Conservation (phyloP, 1,140 invertebrate species). For the Pachypeltis micranthus region DNA sequence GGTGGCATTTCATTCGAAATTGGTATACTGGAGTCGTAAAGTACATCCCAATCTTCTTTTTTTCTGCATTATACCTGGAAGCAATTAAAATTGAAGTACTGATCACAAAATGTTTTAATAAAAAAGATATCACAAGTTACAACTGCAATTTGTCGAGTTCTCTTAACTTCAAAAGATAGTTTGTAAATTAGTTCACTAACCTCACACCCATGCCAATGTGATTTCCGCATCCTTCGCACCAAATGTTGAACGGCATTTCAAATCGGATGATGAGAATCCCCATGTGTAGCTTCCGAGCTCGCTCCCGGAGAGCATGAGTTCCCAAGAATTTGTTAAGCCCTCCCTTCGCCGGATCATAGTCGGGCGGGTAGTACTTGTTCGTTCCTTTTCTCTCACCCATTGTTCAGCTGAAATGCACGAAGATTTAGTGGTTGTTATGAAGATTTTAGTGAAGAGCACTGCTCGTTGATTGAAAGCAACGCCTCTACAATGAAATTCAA, state of each 20-base stretch:
- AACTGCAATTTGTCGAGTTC: no score
- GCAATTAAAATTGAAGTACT: background rate
- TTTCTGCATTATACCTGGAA: conserved; percentile 89
- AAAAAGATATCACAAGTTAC: no score
- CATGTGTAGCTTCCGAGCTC: conserved; percentile 84
- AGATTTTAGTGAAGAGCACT: no score
- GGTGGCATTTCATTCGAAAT: conserved; percentile 98
- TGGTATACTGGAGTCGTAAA: conserved; percentile 96
- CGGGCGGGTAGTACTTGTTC: conserved; percentile 97
- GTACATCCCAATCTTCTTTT: conserved; percentile 97
- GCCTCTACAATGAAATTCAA: no score
- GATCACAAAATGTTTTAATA: no score
- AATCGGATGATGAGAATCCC: conserved; percentile 97
- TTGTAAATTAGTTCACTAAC: conserved; percentile 27
- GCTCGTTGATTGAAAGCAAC: no score
- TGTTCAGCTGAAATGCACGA: background rate
- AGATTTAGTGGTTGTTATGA: no score
- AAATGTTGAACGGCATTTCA: conserved; percentile 99
- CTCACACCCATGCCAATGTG: conserved; percentile 98
- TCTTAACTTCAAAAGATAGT: conserved; percentile 3
- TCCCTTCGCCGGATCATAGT: conserved; percentile 88
- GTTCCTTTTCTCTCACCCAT: conserved; percentile 98
- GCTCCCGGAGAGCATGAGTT: conserved; percentile 89
- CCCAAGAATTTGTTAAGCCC: conserved; percentile 89
- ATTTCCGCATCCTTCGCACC: conserved; percentile 95